A percentile compares a stretch with the other conserved stretches of the same genome.
Evolutionary conservation across 2,888 invertebrate genomes (phyloP).

Genomic region (Tachina lurida): DNA sequence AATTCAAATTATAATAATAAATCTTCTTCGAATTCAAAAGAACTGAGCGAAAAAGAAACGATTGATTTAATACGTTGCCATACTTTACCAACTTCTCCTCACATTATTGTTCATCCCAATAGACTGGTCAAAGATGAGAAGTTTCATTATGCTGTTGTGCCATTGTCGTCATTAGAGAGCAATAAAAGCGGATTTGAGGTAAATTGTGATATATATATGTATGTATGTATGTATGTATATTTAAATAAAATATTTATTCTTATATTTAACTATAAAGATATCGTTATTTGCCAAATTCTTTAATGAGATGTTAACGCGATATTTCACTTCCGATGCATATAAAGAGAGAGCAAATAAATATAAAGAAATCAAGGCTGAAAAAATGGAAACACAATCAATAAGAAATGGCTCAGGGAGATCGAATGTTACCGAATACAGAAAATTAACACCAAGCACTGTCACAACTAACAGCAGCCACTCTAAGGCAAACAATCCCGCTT

Average conservation of each 20-base stretch:
- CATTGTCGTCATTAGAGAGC: slow-evolving; percentile 94
- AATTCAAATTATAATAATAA: slow-evolving; percentile 1
- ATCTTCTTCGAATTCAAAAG: slow-evolving; percentile 76
- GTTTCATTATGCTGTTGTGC: slow-evolving; percentile 95
- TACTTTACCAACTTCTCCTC: slow-evolving; percentile 88
- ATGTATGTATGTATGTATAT: background rate
- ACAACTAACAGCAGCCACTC: too few relatives aligned
- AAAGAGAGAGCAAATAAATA: slow-evolving; percentile 83
- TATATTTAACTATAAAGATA: slow-evolving; percentile 83
- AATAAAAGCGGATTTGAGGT: slow-evolving; percentile 95
- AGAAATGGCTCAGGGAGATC: too few relatives aligned
- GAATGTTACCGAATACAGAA: too few relatives aligned
- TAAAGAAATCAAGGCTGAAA: too few relatives aligned
- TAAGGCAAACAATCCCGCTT: too few relatives aligned
- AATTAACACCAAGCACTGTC: too few relatives aligned
- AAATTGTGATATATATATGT: slow-evolving; percentile 6
- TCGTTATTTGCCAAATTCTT: slow-evolving; percentile 97
- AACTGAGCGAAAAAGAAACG: slow-evolving; percentile 87
- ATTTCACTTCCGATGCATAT: slow-evolving; percentile 96
- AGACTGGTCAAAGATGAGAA: slow-evolving; percentile 93
- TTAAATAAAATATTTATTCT: slow-evolving; percentile 4
- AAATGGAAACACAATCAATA: too few relatives aligned
- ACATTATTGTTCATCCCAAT: slow-evolving; percentile 94
- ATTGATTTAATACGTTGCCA: slow-evolving; percentile 88
- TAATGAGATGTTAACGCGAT: slow-evolving; percentile 98